Evolutionary conservation across 2,113 vertebrate genomes (phyloP).

Genomic region (Bufo gargarizans): DNA sequence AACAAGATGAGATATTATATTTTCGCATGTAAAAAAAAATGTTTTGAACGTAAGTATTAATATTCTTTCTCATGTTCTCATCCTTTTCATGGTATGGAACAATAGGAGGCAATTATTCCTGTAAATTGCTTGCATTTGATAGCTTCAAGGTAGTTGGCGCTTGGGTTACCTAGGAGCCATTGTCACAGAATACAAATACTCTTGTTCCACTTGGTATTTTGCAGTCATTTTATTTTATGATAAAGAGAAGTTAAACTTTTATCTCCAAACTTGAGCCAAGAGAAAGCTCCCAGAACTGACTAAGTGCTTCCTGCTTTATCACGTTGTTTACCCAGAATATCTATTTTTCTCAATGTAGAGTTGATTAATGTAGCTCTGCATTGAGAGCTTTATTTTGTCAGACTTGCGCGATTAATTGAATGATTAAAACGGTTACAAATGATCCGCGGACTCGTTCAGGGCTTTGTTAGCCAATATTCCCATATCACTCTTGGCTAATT

Average conservation of each 20-base stretch:
- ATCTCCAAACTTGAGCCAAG: conserved; percentile 27
- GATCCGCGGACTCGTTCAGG: neutral
- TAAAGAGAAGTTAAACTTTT: conserved; percentile 13
- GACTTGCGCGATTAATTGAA: conserved; percentile 40
- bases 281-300: neutral
- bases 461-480: conserved; percentile 23
- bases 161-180: neutral
- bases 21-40: neutral
- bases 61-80: neutral
- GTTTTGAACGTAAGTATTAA: neutral
- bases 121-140: neutral
- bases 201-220: neutral
- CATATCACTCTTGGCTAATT: conserved; percentile 14
- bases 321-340: conserved; percentile 36
- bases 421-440: conserved; percentile 47
- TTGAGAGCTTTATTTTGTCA: conserved; percentile 30
- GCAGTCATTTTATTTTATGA: conserved; percentile 16
- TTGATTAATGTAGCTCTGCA: conserved; percentile 33
- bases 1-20: too few species aligned
- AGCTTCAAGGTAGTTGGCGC: neutral
- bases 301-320: conserved; percentile 29
- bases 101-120: neutral
- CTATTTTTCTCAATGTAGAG: conserved; percentile 43
- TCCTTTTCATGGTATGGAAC: neutral
- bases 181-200: neutral